Percentiles rank a stretch among this genome's conserved stretches.
Conservation (phyloP, 2,113 vertebrate species). For the Muntiacus muntjak region DNA sequence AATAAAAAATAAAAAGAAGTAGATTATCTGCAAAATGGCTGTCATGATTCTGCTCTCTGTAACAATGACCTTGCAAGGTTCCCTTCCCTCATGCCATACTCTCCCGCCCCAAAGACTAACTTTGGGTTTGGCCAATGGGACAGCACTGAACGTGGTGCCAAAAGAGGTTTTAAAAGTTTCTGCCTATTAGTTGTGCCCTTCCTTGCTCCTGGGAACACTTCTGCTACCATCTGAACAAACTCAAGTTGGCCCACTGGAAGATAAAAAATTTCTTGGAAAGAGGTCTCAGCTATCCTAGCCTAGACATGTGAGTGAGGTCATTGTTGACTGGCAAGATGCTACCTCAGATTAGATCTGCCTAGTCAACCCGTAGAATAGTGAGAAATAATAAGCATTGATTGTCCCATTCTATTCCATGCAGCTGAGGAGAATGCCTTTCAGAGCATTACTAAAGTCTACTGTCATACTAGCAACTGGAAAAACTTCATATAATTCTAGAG, state of each 20-base stretch:
- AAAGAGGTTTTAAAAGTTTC: background rate
- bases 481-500: background rate
- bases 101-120: accelerated
- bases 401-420: background rate
- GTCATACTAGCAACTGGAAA: background rate
- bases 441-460: background rate
- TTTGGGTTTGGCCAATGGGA: background rate
- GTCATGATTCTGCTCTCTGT: background rate
- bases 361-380: background rate
- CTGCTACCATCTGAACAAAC: background rate
- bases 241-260: background rate
- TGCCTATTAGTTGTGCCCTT: background rate
- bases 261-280: background rate
- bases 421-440: background rate
- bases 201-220: background rate
- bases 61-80: background rate
- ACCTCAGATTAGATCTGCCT: background rate
- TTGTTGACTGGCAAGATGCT: background rate
- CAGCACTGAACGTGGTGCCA: background rate
- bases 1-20: too few relatives aligned
- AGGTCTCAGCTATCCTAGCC: background rate
- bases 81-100: accelerated
- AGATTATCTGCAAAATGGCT: background rate
- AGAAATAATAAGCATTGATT: background rate
- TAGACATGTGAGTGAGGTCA: background rate